These are phyloP conservation scores for Lamellibrachia columna DNA, from an alignment of 2,888 invertebrate genomes.

Conservation along the genomic window DNA sequence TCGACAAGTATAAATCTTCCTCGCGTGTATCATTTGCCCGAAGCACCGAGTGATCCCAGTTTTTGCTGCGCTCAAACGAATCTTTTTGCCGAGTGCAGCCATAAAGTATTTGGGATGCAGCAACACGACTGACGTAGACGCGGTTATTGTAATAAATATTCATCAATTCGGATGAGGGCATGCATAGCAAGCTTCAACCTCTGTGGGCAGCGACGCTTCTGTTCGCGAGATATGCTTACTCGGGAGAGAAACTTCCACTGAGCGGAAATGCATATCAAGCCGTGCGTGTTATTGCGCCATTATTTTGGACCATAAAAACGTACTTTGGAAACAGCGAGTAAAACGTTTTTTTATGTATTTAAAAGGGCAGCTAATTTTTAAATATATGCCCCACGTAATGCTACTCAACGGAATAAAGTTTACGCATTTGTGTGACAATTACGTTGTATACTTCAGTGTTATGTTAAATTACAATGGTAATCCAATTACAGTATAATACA, in stretches of 20 bases:
- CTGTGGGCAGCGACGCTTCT: not conserved
- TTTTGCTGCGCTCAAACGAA: constrained; percentile 8
- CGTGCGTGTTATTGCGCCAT: not conserved
- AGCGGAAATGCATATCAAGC: not conserved
- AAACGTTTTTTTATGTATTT: not conserved
- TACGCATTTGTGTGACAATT: not conserved
- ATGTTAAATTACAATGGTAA: not conserved
- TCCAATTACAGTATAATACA: not conserved
- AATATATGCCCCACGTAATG: not conserved
- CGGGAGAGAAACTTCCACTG: not conserved
- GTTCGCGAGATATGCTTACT: not conserved
- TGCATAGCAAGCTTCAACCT: constrained; percentile 9
- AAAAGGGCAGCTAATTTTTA: not conserved
- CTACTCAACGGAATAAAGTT: not conserved
- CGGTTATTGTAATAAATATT: constrained; percentile 16
- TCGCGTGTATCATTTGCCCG: constrained; percentile 12
- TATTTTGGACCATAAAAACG: not conserved
- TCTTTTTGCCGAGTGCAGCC: not conserved
- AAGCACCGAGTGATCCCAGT: constrained; percentile 10
- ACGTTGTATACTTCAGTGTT: not conserved
- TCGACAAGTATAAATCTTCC: not conserved
- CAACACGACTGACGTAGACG: constrained; percentile 6
- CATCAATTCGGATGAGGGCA: constrained; percentile 16
- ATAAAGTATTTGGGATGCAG: constrained; percentile 16
- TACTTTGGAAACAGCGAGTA: not conserved